Evolutionary conservation across 2,888 invertebrate species (phyloP), one percentile per base, ranked within the genome.

Genomic region (Panorpa germanica): DNA sequence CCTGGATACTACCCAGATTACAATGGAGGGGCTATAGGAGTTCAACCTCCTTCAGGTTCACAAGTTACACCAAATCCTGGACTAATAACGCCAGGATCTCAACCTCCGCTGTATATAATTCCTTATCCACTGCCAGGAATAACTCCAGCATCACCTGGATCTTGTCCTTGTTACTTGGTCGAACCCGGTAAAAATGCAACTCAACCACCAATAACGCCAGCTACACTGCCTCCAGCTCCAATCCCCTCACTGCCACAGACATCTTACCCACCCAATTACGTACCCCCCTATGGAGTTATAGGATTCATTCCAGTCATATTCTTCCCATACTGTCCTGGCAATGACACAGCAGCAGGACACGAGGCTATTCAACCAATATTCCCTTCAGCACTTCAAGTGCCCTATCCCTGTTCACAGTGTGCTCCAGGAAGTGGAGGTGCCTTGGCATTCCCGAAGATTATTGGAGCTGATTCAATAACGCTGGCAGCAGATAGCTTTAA

Each of bases 251-350:
- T 38, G 17, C 29, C 28, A n/a, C 26, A 28, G 14, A 38, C 14
- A 28, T 39, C 37, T 35, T 48, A 50, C 36, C 46, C 54, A 29
- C 47, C 51, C 18, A 46, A 50, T 26, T 35, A 36, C 31, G n/a
- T 25, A 15, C 32, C 34, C 9, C 31, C 35, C 3, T 34, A 45
- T n/a, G 49, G 70, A 5, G 59, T 69, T 9, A 63, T 76, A 26
- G 76, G 73, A 27, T 74, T 68, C 39, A 61, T 76, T 39, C 75
- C 75, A 1, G 72, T 76, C 3, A 61, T 76, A 11, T 73, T 75
- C 43, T 61, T 72, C 40, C 76, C 76, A 2, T 66, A 64, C 43
- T 71, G 71, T 42, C 69, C 69, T 2, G 67, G 66, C 15, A 57
- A 55, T 29, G 55, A 50, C 4, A 50, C 52, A 16, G 28, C 28